Evolutionary conservation across 2,888 invertebrate species (phyloP).

Genomic region (Lithophane ornitopus): DNA sequence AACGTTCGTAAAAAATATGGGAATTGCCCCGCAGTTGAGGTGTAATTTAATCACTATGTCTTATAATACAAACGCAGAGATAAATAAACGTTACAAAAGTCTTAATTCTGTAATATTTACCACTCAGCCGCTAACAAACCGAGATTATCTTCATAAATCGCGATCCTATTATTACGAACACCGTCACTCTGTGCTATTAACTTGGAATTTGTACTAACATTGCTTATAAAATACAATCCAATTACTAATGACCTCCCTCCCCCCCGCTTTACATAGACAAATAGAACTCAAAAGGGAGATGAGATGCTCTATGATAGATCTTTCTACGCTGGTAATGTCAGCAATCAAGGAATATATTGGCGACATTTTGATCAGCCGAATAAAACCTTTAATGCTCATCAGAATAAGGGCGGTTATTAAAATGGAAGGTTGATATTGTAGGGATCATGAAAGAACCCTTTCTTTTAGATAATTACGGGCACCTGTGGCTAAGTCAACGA

Average conservation of each 20-base stretch:
- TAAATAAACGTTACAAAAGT: background rate
- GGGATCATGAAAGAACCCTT: slow-evolving; percentile 70
- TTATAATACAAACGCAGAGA: background rate
- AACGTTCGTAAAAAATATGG: too few relatives aligned
- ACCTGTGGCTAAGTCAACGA: slow-evolving; percentile 69
- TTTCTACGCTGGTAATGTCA: slow-evolving; percentile 30
- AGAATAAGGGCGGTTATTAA: slow-evolving; percentile 51
- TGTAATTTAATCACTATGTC: background rate
- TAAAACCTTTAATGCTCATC: slow-evolving; percentile 28
- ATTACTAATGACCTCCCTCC: slow-evolving; percentile 9
- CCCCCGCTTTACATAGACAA: background rate
- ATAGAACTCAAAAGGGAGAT: background rate
- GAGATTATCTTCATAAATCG: slow-evolving; percentile 77
- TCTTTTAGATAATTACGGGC: slow-evolving; percentile 74
- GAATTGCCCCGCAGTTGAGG: too few relatives aligned
- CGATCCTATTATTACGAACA: slow-evolving; percentile 67
- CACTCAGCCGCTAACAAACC: slow-evolving; percentile 60
- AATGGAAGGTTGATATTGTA: slow-evolving; percentile 56
- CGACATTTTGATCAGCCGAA: slow-evolving; percentile 35
- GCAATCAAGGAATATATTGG: slow-evolving; percentile 38
- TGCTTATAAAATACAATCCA: slow-evolving; percentile 45
- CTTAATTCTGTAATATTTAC: slow-evolving; percentile 23
- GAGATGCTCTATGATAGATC: slow-evolving; percentile 34
- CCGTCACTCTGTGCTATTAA: slow-evolving; percentile 78
- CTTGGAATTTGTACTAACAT: slow-evolving; percentile 71